These are phyloP conservation scores for Drosophila seguyi DNA, from an alignment of 1,140 invertebrate genomes.

Conservation along the genomic window DNA sequence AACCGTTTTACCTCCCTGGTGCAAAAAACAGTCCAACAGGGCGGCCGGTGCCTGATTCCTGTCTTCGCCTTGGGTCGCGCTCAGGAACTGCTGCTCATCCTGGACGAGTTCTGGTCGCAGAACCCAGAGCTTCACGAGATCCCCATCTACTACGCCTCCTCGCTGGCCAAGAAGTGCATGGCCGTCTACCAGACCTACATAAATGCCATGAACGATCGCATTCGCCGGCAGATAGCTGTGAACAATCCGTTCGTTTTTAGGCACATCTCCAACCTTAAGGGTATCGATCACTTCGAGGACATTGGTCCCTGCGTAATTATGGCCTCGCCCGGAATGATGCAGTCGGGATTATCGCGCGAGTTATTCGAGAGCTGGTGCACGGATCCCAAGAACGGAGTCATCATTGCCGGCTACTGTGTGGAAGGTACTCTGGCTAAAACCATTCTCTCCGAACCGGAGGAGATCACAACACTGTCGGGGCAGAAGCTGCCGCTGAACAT, in stretches of 20 bases:
- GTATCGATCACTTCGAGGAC: conserved; percentile 99
- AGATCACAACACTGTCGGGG: conserved; percentile 97
- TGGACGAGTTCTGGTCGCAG: conserved; percentile 99
- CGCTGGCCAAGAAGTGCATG: conserved; percentile 99
- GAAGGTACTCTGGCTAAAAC: conserved; percentile 99
- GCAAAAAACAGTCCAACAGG: conserved; percentile 97
- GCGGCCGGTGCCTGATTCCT: conserved; percentile 98
- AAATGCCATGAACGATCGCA: conserved; percentile 99
- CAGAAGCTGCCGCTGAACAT: conserved; percentile 98
- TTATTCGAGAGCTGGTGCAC: conserved; percentile 99
- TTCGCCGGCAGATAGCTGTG: conserved; percentile 97
- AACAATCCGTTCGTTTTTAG: conserved; percentile 99
- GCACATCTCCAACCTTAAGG: conserved; percentile 99
- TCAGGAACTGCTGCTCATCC: conserved; percentile 97
- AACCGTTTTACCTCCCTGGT: conserved; percentile 97
- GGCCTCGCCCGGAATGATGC: conserved; percentile 99
- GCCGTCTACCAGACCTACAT: conserved; percentile 99
- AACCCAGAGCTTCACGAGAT: conserved; percentile 99
- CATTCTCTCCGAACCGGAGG: conserved; percentile 98
- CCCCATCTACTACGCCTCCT: conserved; percentile 99
- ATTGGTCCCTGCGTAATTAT: conserved; percentile 99
- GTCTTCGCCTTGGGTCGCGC: conserved; percentile 99
- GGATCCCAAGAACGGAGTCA: conserved; percentile 98
- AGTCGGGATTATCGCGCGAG: conserved; percentile 98
- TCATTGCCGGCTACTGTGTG: conserved; percentile 99